These are phyloP conservation scores for Euura lappo DNA, from an alignment of 1,140 invertebrate genomes.

Conservation along the genomic window DNA sequence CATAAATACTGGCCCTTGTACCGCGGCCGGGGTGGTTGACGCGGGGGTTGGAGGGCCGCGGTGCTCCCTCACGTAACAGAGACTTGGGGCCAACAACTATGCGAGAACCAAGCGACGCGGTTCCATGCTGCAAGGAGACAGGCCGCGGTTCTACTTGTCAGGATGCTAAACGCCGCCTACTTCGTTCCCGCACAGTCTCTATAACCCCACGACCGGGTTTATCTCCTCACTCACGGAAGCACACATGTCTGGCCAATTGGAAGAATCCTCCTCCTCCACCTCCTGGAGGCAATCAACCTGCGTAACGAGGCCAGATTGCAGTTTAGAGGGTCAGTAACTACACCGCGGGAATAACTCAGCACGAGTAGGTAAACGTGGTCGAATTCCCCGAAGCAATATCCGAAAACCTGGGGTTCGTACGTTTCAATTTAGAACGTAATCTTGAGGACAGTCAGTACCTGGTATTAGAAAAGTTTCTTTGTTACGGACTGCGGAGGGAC, in stretches of 20 bases:
- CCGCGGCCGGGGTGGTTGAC: slow-evolving; percentile 34
- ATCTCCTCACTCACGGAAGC: too few species aligned
- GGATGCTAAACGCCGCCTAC: slow-evolving; percentile 20
- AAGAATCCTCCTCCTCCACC: background rate
- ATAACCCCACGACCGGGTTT: too few species aligned
- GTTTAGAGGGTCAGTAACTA: background rate
- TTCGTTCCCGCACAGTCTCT: background rate
- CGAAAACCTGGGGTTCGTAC: slow-evolving; percentile 33
- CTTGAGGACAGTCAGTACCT: slow-evolving; percentile 30
- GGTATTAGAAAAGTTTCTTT: slow-evolving; percentile 60
- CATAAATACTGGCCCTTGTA: slow-evolving; percentile 60
- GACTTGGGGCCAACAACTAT: slow-evolving; percentile 38
- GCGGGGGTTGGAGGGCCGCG: slow-evolving; percentile 27
- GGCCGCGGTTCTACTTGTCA: slow-evolving; percentile 52
- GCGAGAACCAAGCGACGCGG: slow-evolving; percentile 38
- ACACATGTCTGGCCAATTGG: background rate
- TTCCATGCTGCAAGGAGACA: slow-evolving; percentile 52
- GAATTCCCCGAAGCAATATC: slow-evolving; percentile 13
- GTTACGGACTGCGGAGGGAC: slow-evolving; percentile 15
- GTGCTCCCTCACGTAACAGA: slow-evolving; percentile 11
- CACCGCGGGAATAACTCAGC: background rate
- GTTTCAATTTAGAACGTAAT: slow-evolving; percentile 55
- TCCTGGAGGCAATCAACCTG: background rate
- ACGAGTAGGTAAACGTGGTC: background rate
- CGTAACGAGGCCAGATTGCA: background rate